phyloP scores from a whole-genome alignment of 2,113 vertebrate species.

The Rhinichthys klamathensis region DNA sequence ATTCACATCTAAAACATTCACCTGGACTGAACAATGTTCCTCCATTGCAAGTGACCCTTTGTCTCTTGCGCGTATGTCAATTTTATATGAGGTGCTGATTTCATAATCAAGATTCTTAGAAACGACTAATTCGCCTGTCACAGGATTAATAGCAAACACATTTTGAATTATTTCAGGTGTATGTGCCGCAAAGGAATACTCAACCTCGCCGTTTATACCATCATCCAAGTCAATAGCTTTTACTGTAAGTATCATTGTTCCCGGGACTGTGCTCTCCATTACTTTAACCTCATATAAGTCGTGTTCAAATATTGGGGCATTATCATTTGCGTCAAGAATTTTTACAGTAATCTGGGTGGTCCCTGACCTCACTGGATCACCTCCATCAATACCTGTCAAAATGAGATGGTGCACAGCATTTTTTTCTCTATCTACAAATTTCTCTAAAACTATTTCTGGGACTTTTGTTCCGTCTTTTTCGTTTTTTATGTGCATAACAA shows the following conservation, averaged over 20 bases:
- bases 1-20: slow-evolving; percentile 82
- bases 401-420: slow-evolving; percentile 70
- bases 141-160: slow-evolving; percentile 77
- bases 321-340: slow-evolving; percentile 84
- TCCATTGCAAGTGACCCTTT: slow-evolving; percentile 77
- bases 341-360: slow-evolving; percentile 74
- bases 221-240: slow-evolving; percentile 84
- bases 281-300: slow-evolving; percentile 74
- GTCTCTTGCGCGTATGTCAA: slow-evolving; percentile 83
- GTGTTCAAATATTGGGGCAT: slow-evolving; percentile 79
- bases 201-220: slow-evolving; percentile 79
- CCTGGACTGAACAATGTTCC: slow-evolving; percentile 76
- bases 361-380: slow-evolving; percentile 75
- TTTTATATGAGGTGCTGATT: slow-evolving; percentile 73
- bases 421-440: slow-evolving; percentile 64
- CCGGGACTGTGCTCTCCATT: slow-evolving; percentile 76
- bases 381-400: slow-evolving; percentile 75
- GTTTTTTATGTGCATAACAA: slow-evolving; percentile 62
- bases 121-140: slow-evolving; percentile 78
- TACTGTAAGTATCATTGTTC: slow-evolving; percentile 74
- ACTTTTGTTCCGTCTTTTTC: slow-evolving; percentile 63
- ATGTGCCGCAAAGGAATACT: slow-evolving; percentile 80
- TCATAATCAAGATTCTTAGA: slow-evolving; percentile 81
- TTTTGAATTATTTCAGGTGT: slow-evolving; percentile 73
- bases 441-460: slow-evolving; percentile 66